Conservation (phyloP, 2,888 invertebrate species). For the Germaria angustata region DNA sequence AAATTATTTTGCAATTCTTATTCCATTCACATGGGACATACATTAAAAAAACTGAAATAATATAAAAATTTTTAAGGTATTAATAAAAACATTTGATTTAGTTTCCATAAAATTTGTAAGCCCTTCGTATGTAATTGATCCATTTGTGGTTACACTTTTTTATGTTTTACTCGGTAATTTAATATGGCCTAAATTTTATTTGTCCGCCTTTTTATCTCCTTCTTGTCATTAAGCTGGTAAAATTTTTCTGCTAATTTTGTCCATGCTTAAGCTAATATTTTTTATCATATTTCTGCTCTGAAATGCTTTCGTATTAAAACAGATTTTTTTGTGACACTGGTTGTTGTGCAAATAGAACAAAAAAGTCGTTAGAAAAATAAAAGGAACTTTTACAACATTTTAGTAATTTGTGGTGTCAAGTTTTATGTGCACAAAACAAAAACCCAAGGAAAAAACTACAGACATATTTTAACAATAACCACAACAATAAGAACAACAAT, state of each 20-base stretch:
- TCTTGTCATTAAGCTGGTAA: slow-evolving; percentile 21
- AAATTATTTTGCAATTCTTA: too few species aligned
- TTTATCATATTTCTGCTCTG: slow-evolving; percentile 32
- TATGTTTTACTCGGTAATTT: slow-evolving; percentile 53
- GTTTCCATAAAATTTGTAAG: neutral
- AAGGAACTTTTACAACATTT: slow-evolving; percentile 38
- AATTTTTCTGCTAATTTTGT: neutral
- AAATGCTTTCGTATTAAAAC: slow-evolving; percentile 34
- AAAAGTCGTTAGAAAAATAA: slow-evolving; percentile 10
- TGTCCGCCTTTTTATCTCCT: neutral
- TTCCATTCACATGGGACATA: too few species aligned
- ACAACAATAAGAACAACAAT: slow-evolving; percentile 4
- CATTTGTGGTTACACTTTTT: slow-evolving; percentile 53
- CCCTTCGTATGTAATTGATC: slow-evolving; percentile 12
- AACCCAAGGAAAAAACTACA: slow-evolving; percentile 7
- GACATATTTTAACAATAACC: slow-evolving; percentile 38
- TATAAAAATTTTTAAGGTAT: too few species aligned
- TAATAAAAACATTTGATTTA: slow-evolving; percentile 2
- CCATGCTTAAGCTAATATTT: slow-evolving; percentile 40
- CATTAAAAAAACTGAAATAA: too few species aligned
- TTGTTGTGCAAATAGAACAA: slow-evolving; percentile 18
- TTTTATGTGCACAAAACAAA: slow-evolving; percentile 48
- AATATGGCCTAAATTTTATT: slow-evolving; percentile 43
- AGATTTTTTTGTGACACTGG: slow-evolving; percentile 35
- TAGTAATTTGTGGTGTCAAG: slow-evolving; percentile 65